These are phyloP conservation scores for Tholera decimalis DNA, from an alignment of 2,888 invertebrate genomes.

Conservation along the genomic window DNA sequence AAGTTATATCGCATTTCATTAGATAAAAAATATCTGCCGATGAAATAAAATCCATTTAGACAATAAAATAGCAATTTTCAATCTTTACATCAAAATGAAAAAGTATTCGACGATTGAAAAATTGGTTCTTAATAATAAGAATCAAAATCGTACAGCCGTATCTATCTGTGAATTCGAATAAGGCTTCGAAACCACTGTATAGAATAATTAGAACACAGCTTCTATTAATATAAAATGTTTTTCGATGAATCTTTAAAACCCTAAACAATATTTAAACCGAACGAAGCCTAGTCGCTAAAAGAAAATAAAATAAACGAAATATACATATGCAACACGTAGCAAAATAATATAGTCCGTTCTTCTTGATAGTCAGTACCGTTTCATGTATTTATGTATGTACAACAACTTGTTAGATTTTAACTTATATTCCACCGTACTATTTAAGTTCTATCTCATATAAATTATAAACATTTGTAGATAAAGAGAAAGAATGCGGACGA, in stretches of 20 bases:
- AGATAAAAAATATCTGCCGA: background rate
- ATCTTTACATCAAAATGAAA: background rate
- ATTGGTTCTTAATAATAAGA: background rate
- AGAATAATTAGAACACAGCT: background rate
- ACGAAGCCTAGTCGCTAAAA: slow-evolving; percentile 4
- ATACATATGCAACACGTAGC: background rate
- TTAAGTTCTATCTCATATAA: slow-evolving; percentile 9
- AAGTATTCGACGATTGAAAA: background rate
- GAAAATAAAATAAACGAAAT: background rate
- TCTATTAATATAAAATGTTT: background rate
- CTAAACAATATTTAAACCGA: background rate
- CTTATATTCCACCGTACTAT: slow-evolving; percentile 41
- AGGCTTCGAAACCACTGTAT: slow-evolving; percentile 12
- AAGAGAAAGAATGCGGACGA: background rate
- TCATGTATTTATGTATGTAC: slow-evolving; percentile 27
- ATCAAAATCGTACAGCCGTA: background rate
- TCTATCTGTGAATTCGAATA: slow-evolving; percentile 11
- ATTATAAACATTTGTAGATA: slow-evolving; percentile 16
- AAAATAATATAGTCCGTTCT: background rate
- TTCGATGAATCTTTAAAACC: background rate
- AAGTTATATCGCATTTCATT: too few relatives aligned
- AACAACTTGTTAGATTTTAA: slow-evolving; percentile 24
- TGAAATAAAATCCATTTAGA: background rate
- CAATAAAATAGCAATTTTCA: background rate
- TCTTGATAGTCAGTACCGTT: background rate